Conservation (phyloP, 2,888 invertebrate species). For the Dioctria rufipes region DNA sequence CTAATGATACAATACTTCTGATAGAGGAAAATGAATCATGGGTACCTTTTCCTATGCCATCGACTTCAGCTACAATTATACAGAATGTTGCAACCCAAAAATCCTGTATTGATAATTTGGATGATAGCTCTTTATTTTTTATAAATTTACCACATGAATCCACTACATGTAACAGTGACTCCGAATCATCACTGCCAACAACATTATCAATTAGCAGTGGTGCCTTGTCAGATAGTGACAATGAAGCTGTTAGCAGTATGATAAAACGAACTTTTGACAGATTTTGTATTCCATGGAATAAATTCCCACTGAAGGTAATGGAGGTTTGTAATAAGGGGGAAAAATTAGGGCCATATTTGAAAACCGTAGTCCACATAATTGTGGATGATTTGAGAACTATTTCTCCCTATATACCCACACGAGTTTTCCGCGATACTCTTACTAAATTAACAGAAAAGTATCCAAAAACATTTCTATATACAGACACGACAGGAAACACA, state of each 20-base stretch:
- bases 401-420: constrained; percentile 19
- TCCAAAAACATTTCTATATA: constrained; percentile 30
- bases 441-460: constrained; percentile 10
- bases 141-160: constrained; percentile 13
- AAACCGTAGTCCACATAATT: constrained; percentile 29
- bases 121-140: background rate
- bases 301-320: constrained; percentile 27
- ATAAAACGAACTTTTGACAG: constrained; percentile 10
- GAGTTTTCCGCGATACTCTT: constrained; percentile 22
- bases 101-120: background rate
- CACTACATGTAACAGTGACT: constrained; percentile 2
- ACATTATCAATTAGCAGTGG: constrained; percentile 15
- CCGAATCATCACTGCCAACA: constrained; percentile 25
- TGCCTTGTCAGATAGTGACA: constrained; percentile 14
- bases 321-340: constrained; percentile 17
- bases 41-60: constrained; percentile 12
- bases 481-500: constrained; percentile 11
- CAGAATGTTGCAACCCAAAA: too few relatives aligned
- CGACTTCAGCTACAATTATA: background rate
- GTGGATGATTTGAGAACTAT: constrained; percentile 28
- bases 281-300: constrained; percentile 43
- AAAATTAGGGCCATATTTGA: constrained; percentile 27
- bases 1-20: background rate
- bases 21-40: background rate
- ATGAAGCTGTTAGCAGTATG: constrained; percentile 4